phyloP scores from a whole-genome alignment of 2,888 invertebrate species.

The Reticulitermes lucifugus region DNA sequence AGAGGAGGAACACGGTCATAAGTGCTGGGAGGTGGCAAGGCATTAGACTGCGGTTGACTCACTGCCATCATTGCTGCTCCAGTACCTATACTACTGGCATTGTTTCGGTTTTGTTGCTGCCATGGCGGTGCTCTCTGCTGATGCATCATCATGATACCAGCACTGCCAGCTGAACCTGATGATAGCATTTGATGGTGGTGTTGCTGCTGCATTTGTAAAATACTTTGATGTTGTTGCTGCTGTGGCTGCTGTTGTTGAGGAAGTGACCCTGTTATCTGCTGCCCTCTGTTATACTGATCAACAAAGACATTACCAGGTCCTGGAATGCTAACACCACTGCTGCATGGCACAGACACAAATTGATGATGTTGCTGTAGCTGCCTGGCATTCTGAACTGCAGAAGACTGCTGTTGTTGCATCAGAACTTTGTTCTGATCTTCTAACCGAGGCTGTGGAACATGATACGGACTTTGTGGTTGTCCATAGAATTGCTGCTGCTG shows the following conservation, averaged over 20 bases:
- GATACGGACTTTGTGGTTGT: conserved; percentile 48
- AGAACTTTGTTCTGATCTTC: conserved; percentile 44
- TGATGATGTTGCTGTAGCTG: conserved; percentile 40
- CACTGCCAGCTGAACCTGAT: conserved; percentile 52
- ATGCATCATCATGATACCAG: conserved; percentile 52
- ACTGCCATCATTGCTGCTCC: conserved; percentile 42
- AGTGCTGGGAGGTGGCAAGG: conserved; percentile 59
- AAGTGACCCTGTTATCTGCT: conserved; percentile 54
- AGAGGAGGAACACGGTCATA: conserved; percentile 80
- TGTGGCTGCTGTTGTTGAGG: conserved; percentile 53
- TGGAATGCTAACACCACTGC: background rate
- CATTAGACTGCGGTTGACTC: conserved; percentile 57
- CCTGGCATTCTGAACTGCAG: conserved; percentile 45
- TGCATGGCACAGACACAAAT: conserved; percentile 34
- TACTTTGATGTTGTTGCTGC: conserved; percentile 56
- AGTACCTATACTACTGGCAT: conserved; percentile 29
- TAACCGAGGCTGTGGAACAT: conserved; percentile 37
- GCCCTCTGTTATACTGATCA: conserved; percentile 23
- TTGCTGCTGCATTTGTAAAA: conserved; percentile 59
- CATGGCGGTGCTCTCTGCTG: conserved; percentile 51
- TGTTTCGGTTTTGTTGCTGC: conserved; percentile 37
- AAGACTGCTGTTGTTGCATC: conserved; percentile 57
- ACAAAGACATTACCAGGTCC: background rate
- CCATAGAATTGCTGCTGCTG: conserved; percentile 52
- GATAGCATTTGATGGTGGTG: conserved; percentile 59